These are phyloP conservation scores for Calameuta pallipes DNA, from an alignment of 2,888 invertebrate genomes.

Conservation along the genomic window DNA sequence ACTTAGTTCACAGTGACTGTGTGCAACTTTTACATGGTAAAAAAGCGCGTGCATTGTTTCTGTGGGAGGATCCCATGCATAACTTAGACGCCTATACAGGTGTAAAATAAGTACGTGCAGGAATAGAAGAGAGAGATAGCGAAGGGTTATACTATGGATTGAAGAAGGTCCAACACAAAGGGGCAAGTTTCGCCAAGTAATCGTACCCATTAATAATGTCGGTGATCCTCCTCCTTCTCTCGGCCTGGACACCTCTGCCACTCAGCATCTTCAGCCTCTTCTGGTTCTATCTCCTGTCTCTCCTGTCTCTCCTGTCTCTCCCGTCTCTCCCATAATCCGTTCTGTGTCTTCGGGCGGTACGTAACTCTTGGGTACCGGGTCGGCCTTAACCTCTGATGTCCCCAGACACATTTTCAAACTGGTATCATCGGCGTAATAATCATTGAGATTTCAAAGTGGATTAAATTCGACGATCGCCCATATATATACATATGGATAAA, in stretches of 20 bases:
- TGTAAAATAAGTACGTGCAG: conserved; percentile 59
- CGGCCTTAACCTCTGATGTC: background rate
- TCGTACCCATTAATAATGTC: conserved; percentile 61
- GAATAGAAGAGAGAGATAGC: conserved; percentile 34
- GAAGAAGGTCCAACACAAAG: conserved; percentile 40
- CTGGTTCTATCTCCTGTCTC: conserved; percentile 12
- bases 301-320: background rate
- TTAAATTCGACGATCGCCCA: background rate
- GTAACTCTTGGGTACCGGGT: background rate
- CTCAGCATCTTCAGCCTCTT: conserved; percentile 28
- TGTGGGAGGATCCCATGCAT: conserved; percentile 64
- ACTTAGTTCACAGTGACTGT: background rate
- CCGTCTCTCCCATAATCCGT: conserved; percentile 11
- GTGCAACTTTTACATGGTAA: conserved; percentile 8
- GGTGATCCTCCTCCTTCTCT: conserved; percentile 52
- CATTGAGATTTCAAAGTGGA: background rate
- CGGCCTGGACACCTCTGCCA: conserved; percentile 21
- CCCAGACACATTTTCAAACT: background rate
- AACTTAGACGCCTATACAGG: conserved; percentile 55
- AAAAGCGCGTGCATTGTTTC: conserved; percentile 58
- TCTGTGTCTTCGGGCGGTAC: conserved; percentile 12
- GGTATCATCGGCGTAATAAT: too few relatives aligned
- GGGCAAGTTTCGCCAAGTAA: conserved; percentile 62
- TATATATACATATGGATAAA: background rate
- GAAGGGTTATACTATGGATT: conserved; percentile 11